A percentile compares a stretch with the other conserved stretches of the same genome.
phyloP scores from a whole-genome alignment of 2,113 vertebrate species.

The Numida meleagris region DNA sequence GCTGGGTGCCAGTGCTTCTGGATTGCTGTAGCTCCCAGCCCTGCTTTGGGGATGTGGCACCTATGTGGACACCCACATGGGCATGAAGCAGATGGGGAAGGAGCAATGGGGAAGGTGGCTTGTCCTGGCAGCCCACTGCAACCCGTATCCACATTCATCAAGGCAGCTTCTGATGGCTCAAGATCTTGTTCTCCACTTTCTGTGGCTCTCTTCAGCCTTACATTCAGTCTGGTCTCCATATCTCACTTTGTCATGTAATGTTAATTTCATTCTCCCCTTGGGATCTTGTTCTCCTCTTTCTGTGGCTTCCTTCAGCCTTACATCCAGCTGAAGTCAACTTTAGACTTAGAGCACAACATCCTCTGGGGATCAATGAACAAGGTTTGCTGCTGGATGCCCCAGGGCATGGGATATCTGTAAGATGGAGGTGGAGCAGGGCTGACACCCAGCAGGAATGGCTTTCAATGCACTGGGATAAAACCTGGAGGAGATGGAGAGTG shows the following conservation, averaged over 20 bases:
- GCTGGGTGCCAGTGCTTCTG: background rate
- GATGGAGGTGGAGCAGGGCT: fast-evolving
- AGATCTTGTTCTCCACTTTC: background rate
- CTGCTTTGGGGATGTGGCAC: background rate
- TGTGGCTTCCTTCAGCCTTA: background rate
- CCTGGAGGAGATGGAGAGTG: background rate
- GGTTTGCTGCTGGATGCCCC: background rate
- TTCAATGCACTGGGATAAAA: background rate
- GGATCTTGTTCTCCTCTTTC: background rate
- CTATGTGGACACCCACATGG: no score
- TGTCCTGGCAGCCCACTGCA: background rate
- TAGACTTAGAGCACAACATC: background rate
- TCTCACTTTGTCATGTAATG: no score
- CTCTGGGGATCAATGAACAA: no score
- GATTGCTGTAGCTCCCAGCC: background rate
- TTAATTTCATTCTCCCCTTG: no score
- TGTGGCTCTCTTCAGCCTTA: background rate
- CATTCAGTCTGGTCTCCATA: fast-evolving
- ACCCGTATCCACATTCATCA: background rate
- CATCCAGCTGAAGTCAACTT: fast-evolving
- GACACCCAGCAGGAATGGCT: background rate
- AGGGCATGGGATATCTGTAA: background rate
- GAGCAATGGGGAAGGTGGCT: background rate
- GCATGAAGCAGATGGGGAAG: no score
- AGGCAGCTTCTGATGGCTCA: background rate